Evolutionary conservation across 2,113 vertebrate genomes (phyloP).

Genomic region (Solea senegalensis): DNA sequence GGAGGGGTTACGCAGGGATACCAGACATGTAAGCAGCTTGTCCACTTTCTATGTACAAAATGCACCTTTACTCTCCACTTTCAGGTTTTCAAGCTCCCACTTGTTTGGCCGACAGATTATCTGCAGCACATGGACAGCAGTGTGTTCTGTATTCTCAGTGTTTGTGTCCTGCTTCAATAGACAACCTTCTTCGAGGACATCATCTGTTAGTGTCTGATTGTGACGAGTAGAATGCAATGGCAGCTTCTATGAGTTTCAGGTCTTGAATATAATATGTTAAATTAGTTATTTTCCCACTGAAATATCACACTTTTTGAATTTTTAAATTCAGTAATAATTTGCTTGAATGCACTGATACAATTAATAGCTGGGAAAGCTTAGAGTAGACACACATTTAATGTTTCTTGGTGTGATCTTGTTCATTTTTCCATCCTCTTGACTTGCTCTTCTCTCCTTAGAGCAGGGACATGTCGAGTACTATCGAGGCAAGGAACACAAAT

Average conservation of each 20-base stretch:
- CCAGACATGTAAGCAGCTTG: constrained; percentile 85
- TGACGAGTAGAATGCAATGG: not conserved
- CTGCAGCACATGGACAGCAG: not conserved
- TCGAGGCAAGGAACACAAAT: too few relatives aligned
- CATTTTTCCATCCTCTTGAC: too few relatives aligned
- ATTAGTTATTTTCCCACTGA: not conserved
- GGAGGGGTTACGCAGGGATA: constrained; percentile 80
- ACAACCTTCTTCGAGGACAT: not conserved
- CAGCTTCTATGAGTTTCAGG: not conserved
- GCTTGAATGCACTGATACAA: not conserved
- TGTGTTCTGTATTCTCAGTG: not conserved
- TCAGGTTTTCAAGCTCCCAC: not conserved
- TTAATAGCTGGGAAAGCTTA: not conserved
- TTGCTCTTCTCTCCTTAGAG: too few relatives aligned
- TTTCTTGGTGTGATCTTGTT: too few relatives aligned
- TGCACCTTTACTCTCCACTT: not conserved
- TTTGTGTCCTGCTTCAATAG: not conserved
- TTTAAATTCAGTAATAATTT: not conserved
- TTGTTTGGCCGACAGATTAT: not conserved
- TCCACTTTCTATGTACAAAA: not conserved
- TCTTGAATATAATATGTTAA: not conserved
- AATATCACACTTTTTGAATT: too few relatives aligned
- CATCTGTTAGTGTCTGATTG: not conserved
- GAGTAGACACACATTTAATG: not conserved
- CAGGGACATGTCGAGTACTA: too few relatives aligned